Evolutionary conservation across 64 coral and sea anemone genomes (phyloP), one percentile per base, ranked within the genome.

Genomic region (Stichodactyla mertensii): DNA sequence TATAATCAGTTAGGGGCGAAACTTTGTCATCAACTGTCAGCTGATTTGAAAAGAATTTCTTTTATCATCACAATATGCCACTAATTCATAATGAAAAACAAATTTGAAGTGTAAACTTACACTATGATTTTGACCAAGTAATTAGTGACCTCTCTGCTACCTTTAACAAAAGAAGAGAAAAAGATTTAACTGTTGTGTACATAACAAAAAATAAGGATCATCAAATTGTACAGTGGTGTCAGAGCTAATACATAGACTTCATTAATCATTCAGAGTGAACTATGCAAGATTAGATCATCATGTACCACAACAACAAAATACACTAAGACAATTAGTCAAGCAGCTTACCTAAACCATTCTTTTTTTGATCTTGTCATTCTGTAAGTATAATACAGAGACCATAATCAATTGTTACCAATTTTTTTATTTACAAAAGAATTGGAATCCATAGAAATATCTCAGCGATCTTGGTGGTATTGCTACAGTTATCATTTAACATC

Each of bases 391-490:
- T 45, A n/a, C 1, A 8, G 5, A 66, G 14, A 16, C 54, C 15
- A 19, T 84, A 84, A 52, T 54, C 0, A 58, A n/a, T 19, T 19
- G 19, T 52, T 14, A 57, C 6, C 4, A 16, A 84, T 54, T 56
- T 27, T 66, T n/a, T 18, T 66, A n/a, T 16, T 22, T 4, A 8
- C 3, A 9, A 14, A 27, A 8, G 0, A 31, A 28, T 10, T 12
- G 27, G 24, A 11, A 27, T 0, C 24, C 6, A 27, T 9, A 28
- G 6, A 2, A 74, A 85, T 85, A 64, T 85, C 83, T 85, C 83
- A 85, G 83, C 45, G 83, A 85, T 85, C 83, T 85, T 85, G 83
- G 83, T 85, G 83, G 83, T 85, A 85, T 64, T 85, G 83, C 57
- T 62, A 85, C 0, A 22, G 55, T 85, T 62, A 85, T 85, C 83